These are phyloP conservation scores for Temnothorax curvispinosus DNA, from an alignment of 1,140 invertebrate genomes.

Conservation along the genomic window DNA sequence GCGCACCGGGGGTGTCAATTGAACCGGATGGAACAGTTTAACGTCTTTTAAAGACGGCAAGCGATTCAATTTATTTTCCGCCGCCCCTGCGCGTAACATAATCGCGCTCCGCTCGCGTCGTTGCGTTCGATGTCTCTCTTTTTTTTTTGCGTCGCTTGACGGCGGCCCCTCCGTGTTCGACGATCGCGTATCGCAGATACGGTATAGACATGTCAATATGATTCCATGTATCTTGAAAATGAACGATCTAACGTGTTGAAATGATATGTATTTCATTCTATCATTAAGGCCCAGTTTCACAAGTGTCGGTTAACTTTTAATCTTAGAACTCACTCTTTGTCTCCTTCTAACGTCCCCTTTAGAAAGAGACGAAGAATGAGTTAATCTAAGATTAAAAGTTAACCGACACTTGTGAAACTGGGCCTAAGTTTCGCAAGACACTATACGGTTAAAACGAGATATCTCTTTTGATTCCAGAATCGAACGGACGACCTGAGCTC, in stretches of 20 bases:
- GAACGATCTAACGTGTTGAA: neutral
- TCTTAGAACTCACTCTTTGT: no score
- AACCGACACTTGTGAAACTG: no score
- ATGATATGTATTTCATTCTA: neutral
- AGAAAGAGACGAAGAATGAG: no score
- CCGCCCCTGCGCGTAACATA: constrained; percentile 66
- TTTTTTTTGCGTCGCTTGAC: constrained; percentile 10
- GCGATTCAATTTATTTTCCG: constrained; percentile 83
- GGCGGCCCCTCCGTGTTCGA: neutral
- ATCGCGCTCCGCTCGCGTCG: constrained; percentile 29
- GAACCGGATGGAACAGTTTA: constrained; percentile 84
- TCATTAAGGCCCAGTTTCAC: neutral
- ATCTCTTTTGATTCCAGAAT: constrained; percentile 86
- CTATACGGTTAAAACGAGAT: neutral
- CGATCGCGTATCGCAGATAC: neutral
- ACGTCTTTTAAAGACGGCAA: constrained; percentile 80
- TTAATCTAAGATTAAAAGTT: no score
- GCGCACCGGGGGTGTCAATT: constrained; percentile 78
- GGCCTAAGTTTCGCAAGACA: neutral
- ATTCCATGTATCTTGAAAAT: neutral
- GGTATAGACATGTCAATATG: neutral
- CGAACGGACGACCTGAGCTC: constrained; percentile 87
- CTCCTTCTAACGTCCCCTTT: no score
- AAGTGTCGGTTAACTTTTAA: neutral
- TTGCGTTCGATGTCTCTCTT: constrained; percentile 7